phyloP scores from a whole-genome alignment of 2,888 invertebrate species.

The Amphipyra tragopoginis region DNA sequence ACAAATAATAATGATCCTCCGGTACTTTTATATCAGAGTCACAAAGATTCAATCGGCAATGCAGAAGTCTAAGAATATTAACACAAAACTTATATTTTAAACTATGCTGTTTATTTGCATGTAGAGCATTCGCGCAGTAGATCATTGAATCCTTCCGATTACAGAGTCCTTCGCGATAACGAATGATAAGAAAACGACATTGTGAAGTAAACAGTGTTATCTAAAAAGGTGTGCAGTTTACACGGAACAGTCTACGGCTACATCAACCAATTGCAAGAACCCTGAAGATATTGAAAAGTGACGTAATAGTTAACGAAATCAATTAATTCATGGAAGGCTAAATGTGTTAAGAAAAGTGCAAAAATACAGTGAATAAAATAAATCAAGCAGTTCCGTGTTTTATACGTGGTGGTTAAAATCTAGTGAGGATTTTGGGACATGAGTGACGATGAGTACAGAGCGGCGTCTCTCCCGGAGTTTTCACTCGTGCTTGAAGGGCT shows the following conservation, averaged over 20 bases:
- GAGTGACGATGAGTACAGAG: conserved; percentile 88
- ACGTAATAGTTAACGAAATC: conserved; percentile 41
- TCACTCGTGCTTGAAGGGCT: conserved; percentile 92
- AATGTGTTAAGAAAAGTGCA: conserved; percentile 44
- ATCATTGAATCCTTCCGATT: conserved; percentile 69
- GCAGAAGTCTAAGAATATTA: no score
- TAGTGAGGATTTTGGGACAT: conserved; percentile 76
- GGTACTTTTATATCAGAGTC: no score
- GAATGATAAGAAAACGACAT: conserved; percentile 68
- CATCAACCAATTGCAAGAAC: conserved; percentile 43
- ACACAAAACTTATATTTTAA: not conserved
- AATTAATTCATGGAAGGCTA: conserved; percentile 36
- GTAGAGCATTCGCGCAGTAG: conserved; percentile 70
- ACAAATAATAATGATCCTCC: no score
- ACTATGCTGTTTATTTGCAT: conserved; percentile 66
- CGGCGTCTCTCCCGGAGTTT: conserved; percentile 92
- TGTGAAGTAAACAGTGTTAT: conserved; percentile 72
- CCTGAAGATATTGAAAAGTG: conserved; percentile 38
- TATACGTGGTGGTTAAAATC: conserved; percentile 61
- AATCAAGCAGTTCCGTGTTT: conserved; percentile 44
- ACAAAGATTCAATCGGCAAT: no score
- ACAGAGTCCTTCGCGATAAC: conserved; percentile 76
- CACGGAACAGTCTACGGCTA: conserved; percentile 52
- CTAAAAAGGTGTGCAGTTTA: conserved; percentile 66
- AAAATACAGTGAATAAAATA: conserved; percentile 54